Percentiles rank a stretch among this genome's conserved stretches.
These are phyloP conservation scores for Camponotus fellah DNA, from an alignment of 2,888 invertebrate genomes.

Conservation along the genomic window DNA sequence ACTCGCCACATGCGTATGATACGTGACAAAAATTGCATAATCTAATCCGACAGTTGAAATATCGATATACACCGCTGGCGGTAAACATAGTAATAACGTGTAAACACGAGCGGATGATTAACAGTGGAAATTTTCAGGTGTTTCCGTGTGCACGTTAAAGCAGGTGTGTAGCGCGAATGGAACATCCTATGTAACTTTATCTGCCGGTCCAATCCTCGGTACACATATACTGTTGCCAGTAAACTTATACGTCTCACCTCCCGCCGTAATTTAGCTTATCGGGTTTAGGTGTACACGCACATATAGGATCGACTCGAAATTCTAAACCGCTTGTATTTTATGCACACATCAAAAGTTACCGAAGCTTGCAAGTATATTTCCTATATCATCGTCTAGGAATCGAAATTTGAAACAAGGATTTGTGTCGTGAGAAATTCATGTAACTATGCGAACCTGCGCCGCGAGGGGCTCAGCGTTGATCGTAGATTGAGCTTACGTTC, in stretches of 20 bases:
- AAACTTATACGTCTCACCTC: slow-evolving; percentile 52
- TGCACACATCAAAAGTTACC: slow-evolving; percentile 37
- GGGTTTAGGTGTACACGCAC: not conserved
- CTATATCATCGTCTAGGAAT: slow-evolving; percentile 18
- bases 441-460: slow-evolving; percentile 29
- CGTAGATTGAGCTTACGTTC: slow-evolving; percentile 61
- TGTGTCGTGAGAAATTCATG: slow-evolving; percentile 48
- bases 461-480: slow-evolving; percentile 38
- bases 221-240: slow-evolving; percentile 29
- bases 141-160: slow-evolving; percentile 48
- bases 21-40: slow-evolving; percentile 37
- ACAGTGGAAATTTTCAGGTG: slow-evolving; percentile 54
- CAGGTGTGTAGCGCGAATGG: slow-evolving; percentile 45
- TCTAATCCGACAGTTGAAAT: slow-evolving; percentile 54
- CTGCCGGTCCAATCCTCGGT: slow-evolving; percentile 41
- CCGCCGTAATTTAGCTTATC: slow-evolving; percentile 56
- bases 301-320: slow-evolving; percentile 23
- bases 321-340: slow-evolving; percentile 52
- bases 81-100: slow-evolving; percentile 56
- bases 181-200: slow-evolving; percentile 55
- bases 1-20: not conserved
- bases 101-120: slow-evolving; percentile 52
- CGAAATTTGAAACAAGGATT: slow-evolving; percentile 38
- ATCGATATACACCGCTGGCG: slow-evolving; percentile 44
- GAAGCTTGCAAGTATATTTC: slow-evolving; percentile 46